Evolutionary conservation across 2,888 invertebrate genomes (phyloP), one percentile per base, ranked within the genome.

Genomic region (Sussaba pulchella): DNA sequence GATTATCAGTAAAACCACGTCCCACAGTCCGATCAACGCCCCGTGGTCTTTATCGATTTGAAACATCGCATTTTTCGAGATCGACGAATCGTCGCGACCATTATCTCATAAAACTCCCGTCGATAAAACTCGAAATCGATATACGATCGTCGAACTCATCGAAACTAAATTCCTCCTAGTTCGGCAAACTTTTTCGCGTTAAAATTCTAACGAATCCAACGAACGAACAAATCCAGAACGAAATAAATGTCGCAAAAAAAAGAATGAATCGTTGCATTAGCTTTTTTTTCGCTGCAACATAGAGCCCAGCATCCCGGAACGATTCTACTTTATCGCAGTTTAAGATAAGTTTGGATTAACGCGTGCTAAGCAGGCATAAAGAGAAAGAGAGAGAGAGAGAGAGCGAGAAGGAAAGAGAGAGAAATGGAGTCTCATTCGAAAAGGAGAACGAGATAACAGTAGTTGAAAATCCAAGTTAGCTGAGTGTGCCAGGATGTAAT

Each of bases 271-370:
- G 4, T 41, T 21, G 5, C 10, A 39, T 36, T 17, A 24, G 64
- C 39, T 50, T 75, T 75, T 59, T 63, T 64, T 24, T 61, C 52
- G 26, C 41, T 39, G 24, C 54, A 54, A 67, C 59, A 41, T 24
- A 64, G 31, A 45, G 43, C 63, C 50, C 61, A 8, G 64, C 19
- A 57, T 63, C 61, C 61, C 54, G 31, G 21, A 81, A 64, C 81
- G 73, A 81, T 81, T 73, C 64, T 77, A 73, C 77, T 81, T 77
- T 81, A 81, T 81, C 80, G 76, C 72, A 69, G 80, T 81, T 81
- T 69, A 69, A 81, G 80, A 81, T 76, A 81, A 81, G 76, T 81
- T 81, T 64, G 80, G 80, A 81, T 81, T 76, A 81, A 81, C 69
- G 80, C 57, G 31, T 26, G 26, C 17, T 19, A 24, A 47, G n/a